These are phyloP conservation scores for Acleris sparsana DNA, from an alignment of 2,888 invertebrate genomes.

Conservation along the genomic window DNA sequence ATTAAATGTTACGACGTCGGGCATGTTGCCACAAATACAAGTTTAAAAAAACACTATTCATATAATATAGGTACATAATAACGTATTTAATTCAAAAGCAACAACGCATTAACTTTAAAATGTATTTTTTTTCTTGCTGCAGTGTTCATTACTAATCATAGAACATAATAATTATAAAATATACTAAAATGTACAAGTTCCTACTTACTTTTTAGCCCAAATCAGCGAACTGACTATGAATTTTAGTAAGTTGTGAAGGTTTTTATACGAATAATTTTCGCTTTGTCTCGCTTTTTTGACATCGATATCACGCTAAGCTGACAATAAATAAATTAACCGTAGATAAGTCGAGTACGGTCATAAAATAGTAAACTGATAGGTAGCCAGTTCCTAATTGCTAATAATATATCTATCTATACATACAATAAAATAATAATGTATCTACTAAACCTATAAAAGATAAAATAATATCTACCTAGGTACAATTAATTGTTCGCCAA, in stretches of 20 bases:
- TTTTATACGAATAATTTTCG: conserved; percentile 46
- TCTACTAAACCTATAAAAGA: too few species aligned
- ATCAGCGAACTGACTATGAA: conserved; percentile 47
- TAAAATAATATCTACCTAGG: too few species aligned
- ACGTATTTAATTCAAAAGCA: too few species aligned
- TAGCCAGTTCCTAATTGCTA: conserved; percentile 13
- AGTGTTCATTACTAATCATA: too few species aligned
- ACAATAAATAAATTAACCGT: conserved; percentile 10
- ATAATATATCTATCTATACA: background rate
- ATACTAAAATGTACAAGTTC: background rate
- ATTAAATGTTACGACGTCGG: background rate
- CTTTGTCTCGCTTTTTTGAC: conserved; percentile 36
- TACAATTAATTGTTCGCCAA: too few species aligned
- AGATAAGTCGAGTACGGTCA: conserved; percentile 17
- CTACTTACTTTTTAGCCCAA: conserved; percentile 46
- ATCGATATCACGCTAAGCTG: conserved; percentile 21
- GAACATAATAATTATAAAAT: too few species aligned
- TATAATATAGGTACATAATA: too few species aligned
- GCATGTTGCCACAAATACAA: too few species aligned
- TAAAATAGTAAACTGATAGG: conserved; percentile 25
- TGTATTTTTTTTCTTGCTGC: too few species aligned
- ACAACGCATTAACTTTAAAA: too few species aligned
- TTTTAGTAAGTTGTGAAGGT: conserved; percentile 11
- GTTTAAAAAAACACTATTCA: too few species aligned
- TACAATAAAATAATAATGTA: too few species aligned